Percentiles rank a stretch among this genome's conserved stretches.
Conservation (phyloP, 2,888 invertebrate species). For the Crematogaster levior region DNA sequence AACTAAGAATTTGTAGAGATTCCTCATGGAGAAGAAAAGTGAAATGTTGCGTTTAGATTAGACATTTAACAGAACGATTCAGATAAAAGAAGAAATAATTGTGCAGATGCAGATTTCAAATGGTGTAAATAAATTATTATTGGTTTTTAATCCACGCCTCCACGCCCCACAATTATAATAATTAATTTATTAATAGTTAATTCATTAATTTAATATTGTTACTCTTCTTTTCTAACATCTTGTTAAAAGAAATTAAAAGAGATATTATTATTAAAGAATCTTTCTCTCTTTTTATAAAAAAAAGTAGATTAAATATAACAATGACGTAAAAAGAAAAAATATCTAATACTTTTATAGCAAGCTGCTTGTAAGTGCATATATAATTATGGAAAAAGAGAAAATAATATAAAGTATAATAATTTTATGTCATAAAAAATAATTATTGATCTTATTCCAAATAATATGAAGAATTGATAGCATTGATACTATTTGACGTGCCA, state of each 20-base stretch:
- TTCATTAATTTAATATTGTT: neutral
- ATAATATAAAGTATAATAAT: neutral
- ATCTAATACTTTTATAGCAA: neutral
- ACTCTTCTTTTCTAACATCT: neutral
- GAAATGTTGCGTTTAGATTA: slow-evolving; percentile 1
- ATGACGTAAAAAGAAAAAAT: neutral
- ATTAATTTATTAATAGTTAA: slow-evolving; percentile 12
- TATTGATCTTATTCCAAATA: neutral
- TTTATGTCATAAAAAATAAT: neutral
- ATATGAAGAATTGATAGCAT: slow-evolving; percentile 1
- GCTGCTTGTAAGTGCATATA: neutral
- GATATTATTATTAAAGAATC: neutral
- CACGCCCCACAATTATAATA: neutral
- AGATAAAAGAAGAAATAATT: neutral
- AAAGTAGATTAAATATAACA: neutral
- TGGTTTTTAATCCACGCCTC: neutral
- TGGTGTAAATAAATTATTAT: neutral
- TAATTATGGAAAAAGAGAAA: neutral
- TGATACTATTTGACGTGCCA: neutral
- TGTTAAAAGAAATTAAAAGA: neutral
- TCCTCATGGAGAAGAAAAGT: neutral
- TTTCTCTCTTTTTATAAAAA: too few relatives aligned
- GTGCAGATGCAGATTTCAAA: neutral
- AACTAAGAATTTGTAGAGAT: neutral
- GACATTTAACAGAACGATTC: neutral